These are phyloP conservation scores for Gymnoscelis rufifasciata DNA, from an alignment of 2,888 invertebrate genomes.

Conservation along the genomic window DNA sequence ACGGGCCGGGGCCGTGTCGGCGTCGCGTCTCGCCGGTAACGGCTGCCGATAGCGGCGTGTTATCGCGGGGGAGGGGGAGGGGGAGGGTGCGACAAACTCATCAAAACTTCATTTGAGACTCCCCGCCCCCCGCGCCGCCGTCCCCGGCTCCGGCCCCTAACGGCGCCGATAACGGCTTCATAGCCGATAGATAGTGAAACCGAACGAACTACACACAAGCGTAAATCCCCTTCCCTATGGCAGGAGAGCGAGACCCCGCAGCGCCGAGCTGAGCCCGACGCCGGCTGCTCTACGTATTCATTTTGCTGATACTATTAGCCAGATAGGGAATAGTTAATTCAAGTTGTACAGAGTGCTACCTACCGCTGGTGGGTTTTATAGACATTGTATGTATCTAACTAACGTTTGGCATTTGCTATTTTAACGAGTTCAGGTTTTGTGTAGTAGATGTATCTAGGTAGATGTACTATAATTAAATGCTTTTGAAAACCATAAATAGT, in stretches of 20 bases:
- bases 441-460: too few relatives aligned
- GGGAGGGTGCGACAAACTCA: slow-evolving; percentile 18
- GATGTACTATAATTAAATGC: too few relatives aligned
- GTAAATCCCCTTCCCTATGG: neutral
- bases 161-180: slow-evolving; percentile 26
- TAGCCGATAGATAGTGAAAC: slow-evolving; percentile 13
- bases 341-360: too few relatives aligned
- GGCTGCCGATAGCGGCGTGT: slow-evolving; percentile 5
- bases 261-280: too few relatives aligned
- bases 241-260: neutral
- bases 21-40: neutral
- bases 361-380: too few relatives aligned
- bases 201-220: neutral
- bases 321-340: too few relatives aligned
- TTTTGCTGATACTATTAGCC: too few relatives aligned
- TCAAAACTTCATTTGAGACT: slow-evolving; percentile 27
- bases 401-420: too few relatives aligned
- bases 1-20: neutral
- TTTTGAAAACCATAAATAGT: too few relatives aligned
- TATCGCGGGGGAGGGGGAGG: slow-evolving; percentile 1
- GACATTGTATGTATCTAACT: too few relatives aligned
- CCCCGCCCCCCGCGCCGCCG: neutral
- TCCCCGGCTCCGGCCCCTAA: slow-evolving; percentile 14
- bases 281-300: too few relatives aligned
- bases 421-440: too few relatives aligned